Base-by-base conservation (phyloP, 2,113 vertebrate genomes). In the Acanthisitta chloris region DNA sequence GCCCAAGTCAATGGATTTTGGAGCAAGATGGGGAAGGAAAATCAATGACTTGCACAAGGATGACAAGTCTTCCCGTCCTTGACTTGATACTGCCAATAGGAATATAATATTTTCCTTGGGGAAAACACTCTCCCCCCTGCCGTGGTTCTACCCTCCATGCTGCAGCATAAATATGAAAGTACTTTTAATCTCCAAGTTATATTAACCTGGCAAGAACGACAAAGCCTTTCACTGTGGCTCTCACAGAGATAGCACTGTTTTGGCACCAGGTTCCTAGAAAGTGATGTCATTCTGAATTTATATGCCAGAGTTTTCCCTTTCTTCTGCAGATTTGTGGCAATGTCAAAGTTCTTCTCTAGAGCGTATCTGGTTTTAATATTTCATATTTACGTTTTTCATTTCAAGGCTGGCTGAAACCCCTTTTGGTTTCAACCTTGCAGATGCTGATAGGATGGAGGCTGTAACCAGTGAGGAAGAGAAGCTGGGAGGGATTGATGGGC, bases 311-410 rank as follows among this genome's bases (percentile, higher is more conserved):
- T 36, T 96, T 92, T 91, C 69, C 77, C 81, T 96, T 97, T 95
- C 86, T 94, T 74, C 95, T 92, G 69, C 3, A 34, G 70, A 78
- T 92, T 84, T 79, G 96, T 73, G 69, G 91, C 55, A 23, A 51
- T 87, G 94, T 96, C 92, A 74, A 71, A 87, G 95, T 91, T 89
- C 89, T 61, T 74, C 91, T 76, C 51, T 2, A 19, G 83, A 96
- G 83, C 77, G 79, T 86, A 57, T 95, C 96, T 96, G 96, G 6
- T 97, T 97, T 91, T 46, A 95, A 96, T 96, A 95, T 71, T 88
- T 77, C 77, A 5, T 91, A 90, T 93, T 92, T 87, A 89, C n/a
- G 31, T 89, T 96, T 77, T 61, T 92, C 89, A 94, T 95, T 91
- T 95, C 0, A 14, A 48, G 83, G 69, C 77, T 78, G 92, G 77